These are phyloP conservation scores for Papio anubis DNA, from an alignment of 2,113 vertebrate species.

Conservation along the genomic window DNA sequence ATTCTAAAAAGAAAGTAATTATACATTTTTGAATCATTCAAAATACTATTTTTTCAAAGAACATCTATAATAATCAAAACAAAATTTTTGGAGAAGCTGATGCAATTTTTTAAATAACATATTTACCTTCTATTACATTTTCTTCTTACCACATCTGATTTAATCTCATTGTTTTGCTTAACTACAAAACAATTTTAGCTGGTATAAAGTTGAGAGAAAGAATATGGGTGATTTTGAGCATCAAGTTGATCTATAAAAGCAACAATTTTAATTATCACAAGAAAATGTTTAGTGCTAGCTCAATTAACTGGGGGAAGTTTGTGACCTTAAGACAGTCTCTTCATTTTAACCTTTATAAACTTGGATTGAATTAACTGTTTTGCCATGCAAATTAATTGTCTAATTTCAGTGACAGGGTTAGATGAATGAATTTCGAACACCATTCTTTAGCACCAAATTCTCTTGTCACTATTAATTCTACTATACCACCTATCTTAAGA, in stretches of 20 bases:
- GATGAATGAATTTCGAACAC: background rate
- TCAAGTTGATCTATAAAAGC: background rate
- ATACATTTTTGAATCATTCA: background rate
- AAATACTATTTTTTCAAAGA: background rate
- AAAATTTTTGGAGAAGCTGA: background rate
- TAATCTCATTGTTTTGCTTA: background rate
- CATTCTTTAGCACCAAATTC: constrained; percentile 30
- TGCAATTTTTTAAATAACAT: background rate
- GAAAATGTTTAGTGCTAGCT: background rate
- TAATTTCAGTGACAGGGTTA: background rate
- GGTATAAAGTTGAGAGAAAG: background rate
- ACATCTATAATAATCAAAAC: background rate
- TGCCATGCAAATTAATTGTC: constrained; percentile 55
- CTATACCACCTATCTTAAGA: background rate
- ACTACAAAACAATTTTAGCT: background rate
- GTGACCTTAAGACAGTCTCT: constrained; percentile 31
- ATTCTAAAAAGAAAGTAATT: background rate
- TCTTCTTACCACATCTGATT: background rate
- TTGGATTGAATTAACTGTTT: constrained; percentile 53
- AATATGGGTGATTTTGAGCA: background rate
- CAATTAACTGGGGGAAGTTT: constrained; percentile 25
- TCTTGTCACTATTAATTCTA: constrained; percentile 31
- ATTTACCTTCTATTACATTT: background rate
- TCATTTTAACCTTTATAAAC: constrained; percentile 26
- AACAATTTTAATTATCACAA: constrained; percentile 44